Evolutionary conservation across 2,797 vertebrate genomes (phyloP).

Genomic region (Prionace glauca): DNA sequence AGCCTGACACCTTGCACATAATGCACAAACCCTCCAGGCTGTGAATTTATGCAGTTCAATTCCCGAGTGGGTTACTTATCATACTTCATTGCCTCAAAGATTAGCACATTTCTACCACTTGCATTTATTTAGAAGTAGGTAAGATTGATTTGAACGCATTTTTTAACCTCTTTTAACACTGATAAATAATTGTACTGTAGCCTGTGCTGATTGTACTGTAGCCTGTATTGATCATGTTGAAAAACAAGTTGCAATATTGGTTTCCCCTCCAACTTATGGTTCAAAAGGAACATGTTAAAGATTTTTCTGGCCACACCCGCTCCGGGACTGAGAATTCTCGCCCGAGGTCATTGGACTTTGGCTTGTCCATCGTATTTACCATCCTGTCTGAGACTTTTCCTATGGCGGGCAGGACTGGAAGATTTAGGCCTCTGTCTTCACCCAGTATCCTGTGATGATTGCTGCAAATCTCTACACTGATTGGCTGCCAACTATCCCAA

Average conservation of each 20-base stretch:
- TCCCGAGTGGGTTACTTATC: background rate
- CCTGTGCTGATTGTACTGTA: background rate
- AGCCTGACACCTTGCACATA: background rate
- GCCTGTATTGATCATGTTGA: background rate
- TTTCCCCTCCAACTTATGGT: background rate
- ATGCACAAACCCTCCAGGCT: background rate
- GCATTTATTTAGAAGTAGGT: constrained; percentile 14
- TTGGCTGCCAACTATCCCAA: background rate
- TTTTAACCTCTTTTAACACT: background rate
- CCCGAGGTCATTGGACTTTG: too few relatives aligned
- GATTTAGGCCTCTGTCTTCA: too few relatives aligned
- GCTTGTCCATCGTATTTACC: too few relatives aligned
- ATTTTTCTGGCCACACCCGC: too few relatives aligned
- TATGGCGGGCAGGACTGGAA: too few relatives aligned
- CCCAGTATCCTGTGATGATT: background rate
- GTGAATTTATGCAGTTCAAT: background rate
- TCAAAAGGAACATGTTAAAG: background rate
- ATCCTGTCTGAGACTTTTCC: too few relatives aligned
- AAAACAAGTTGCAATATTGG: background rate
- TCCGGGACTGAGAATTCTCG: too few relatives aligned
- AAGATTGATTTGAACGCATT: background rate
- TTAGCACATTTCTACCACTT: background rate
- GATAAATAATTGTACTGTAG: background rate
- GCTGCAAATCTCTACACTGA: background rate
- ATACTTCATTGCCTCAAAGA: background rate